A percentile compares a stretch with the other conserved stretches of the same genome.
phyloP scores from a whole-genome alignment of 1,140 invertebrate species.

The Lucilia sericata region DNA sequence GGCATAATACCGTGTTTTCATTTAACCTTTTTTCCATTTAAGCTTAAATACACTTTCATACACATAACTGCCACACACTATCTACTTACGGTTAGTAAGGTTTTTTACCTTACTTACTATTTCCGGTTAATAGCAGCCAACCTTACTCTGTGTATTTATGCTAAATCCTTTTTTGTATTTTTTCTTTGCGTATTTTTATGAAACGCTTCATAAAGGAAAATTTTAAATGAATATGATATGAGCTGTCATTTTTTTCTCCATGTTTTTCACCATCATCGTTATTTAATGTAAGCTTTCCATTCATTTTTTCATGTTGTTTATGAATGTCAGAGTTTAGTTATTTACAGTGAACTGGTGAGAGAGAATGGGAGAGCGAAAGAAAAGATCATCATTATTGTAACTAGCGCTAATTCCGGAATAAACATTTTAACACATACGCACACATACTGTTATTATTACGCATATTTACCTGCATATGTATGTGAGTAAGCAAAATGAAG shows the following conservation, averaged over 20 bases:
- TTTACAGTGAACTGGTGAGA: neutral
- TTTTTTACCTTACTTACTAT: constrained; percentile 19
- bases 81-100: neutral
- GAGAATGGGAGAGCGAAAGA: too few relatives aligned
- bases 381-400: neutral
- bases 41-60: neutral
- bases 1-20: neutral
- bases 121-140: constrained; percentile 31
- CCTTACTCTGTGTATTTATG: neutral
- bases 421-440: neutral
- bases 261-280: neutral
- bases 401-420: neutral
- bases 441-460: too few relatives aligned
- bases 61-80: neutral
- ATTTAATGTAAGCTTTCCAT: neutral
- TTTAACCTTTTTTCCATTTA: constrained; percentile 10
- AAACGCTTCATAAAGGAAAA: neutral
- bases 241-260: neutral
- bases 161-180: neutral
- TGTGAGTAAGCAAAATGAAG: too few relatives aligned
- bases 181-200: neutral
- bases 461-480: too few relatives aligned
- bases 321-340: neutral
- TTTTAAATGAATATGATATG: constrained; percentile 3
- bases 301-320: neutral